phyloP scores from a whole-genome alignment of 2,797 vertebrate species.

The Esox masquinongy region DNA sequence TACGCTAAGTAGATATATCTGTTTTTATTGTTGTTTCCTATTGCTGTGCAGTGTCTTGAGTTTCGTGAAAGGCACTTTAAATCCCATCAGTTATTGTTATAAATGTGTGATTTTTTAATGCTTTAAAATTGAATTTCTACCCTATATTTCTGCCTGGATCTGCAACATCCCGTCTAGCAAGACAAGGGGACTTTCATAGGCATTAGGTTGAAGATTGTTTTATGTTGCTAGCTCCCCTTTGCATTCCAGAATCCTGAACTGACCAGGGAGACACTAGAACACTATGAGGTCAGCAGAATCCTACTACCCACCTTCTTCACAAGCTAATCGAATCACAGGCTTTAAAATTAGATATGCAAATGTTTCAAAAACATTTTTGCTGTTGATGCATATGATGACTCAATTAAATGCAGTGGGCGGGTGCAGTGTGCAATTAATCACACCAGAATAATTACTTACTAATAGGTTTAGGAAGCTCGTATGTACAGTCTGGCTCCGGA shows the following conservation, averaged over 20 bases:
- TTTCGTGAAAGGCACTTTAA: too few species aligned
- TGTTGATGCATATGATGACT: slow-evolving; percentile 82
- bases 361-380: slow-evolving; percentile 76
- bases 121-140: too few species aligned
- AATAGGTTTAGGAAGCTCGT: slow-evolving; percentile 79
- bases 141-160: too few species aligned
- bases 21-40: too few species aligned
- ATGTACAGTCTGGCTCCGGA: slow-evolving; percentile 72
- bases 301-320: slow-evolving; percentile 65
- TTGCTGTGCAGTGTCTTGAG: too few species aligned
- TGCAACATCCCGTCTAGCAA: too few species aligned
- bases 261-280: too few species aligned
- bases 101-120: too few species aligned
- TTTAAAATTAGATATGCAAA: slow-evolving; percentile 78
- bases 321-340: slow-evolving; percentile 72
- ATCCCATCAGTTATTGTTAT: too few species aligned
- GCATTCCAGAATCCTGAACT: slow-evolving; percentile 54
- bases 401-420: slow-evolving; percentile 71
- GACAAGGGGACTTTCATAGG: too few species aligned
- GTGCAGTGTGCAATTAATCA: slow-evolving; percentile 76
- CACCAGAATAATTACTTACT: slow-evolving; percentile 78
- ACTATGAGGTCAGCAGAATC: slow-evolving; percentile 74
- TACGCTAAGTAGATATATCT: too few species aligned
- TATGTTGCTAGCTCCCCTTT: slow-evolving; percentile 4
- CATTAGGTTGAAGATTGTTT: too few species aligned